These are phyloP conservation scores for Canis aureus DNA, from an alignment of 2,113 vertebrate genomes.

Conservation along the genomic window DNA sequence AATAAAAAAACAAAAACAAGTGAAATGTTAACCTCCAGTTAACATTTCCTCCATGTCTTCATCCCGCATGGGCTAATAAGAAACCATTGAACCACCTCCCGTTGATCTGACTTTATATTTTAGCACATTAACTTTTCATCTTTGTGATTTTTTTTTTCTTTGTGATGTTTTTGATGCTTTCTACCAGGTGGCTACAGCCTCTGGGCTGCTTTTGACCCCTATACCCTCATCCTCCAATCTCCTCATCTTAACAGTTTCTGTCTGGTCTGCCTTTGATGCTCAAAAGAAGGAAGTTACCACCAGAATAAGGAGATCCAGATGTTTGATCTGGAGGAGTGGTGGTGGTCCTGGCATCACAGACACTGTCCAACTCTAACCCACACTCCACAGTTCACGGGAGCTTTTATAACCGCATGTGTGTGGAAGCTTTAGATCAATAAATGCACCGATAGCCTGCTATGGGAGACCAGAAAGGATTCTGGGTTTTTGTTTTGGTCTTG, in stretches of 20 bases:
- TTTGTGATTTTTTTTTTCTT: background rate
- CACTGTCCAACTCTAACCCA: background rate
- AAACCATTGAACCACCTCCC: background rate
- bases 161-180: background rate
- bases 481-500: background rate
- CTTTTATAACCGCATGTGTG: fast-evolving
- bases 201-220: background rate
- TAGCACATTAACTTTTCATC: background rate
- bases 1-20: background rate
- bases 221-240: fast-evolving
- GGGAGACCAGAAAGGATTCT: background rate
- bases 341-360: too few species aligned
- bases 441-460: fast-evolving
- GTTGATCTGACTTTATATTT: background rate
- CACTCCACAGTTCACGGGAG: background rate
- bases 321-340: background rate
- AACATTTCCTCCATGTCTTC: background rate
- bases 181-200: background rate
- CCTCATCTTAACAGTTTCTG: background rate
- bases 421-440: background rate
- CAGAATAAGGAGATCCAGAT: background rate
- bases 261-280: background rate
- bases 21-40: background rate
- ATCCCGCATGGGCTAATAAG: background rate
- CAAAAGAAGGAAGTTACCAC: background rate